Evolutionary conservation across 2,113 vertebrate species (phyloP).

Genomic region (Sporophila hypoxantha): DNA sequence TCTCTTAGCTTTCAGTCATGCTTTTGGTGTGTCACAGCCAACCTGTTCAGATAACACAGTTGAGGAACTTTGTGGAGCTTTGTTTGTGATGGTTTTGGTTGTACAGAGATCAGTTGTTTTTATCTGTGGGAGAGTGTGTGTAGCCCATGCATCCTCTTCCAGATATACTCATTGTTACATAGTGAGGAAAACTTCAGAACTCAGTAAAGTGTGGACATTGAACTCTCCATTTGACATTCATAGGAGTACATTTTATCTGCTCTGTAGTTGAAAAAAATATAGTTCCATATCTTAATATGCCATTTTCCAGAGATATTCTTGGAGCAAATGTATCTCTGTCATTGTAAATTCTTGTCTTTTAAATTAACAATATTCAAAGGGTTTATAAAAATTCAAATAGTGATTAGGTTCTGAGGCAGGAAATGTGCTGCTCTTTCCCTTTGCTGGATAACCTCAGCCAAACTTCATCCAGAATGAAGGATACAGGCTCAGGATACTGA

Average conservation of each 20-base stretch:
- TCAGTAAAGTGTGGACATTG: background rate
- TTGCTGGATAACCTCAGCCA: background rate
- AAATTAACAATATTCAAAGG: background rate
- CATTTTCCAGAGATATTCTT: background rate
- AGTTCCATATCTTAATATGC: background rate
- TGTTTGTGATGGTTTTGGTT: background rate
- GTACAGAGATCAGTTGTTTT: background rate
- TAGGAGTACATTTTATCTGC: background rate
- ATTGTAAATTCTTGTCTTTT: background rate
- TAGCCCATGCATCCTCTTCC: background rate
- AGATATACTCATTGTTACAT: background rate
- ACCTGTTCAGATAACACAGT: background rate
- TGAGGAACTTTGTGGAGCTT: background rate
- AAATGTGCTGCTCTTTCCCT: background rate
- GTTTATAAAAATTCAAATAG: conserved; percentile 13
- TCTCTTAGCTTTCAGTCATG: background rate
- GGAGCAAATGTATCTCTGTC: conserved; percentile 1
- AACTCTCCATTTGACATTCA: background rate
- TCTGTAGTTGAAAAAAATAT: background rate
- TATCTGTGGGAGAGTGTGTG: background rate
- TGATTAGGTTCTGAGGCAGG: background rate
- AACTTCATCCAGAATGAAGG: background rate
- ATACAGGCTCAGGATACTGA: background rate
- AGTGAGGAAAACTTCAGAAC: background rate
- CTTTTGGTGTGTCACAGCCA: background rate